These are phyloP conservation scores for Liopterus haemorrhoidalis DNA, from an alignment of 2,888 invertebrate genomes.

Conservation along the genomic window DNA sequence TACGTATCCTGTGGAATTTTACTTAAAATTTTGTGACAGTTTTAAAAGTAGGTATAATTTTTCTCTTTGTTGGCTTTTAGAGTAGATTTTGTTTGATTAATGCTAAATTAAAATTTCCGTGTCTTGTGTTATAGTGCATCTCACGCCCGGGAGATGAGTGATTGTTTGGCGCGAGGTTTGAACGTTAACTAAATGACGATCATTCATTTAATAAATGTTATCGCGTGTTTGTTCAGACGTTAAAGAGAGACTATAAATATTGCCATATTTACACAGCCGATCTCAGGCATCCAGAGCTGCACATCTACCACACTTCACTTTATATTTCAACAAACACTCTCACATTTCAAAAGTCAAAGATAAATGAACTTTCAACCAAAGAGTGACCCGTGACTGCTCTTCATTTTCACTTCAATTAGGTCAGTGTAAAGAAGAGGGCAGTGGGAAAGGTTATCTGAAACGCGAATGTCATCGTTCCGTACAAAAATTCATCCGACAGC, in stretches of 20 bases:
- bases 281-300: slow-evolving; percentile 1
- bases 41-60: no score
- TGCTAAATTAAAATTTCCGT: no score
- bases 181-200: slow-evolving; percentile 38
- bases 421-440: slow-evolving; percentile 8
- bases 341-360: slow-evolving; percentile 5
- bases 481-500: slow-evolving; percentile 6
- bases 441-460: background rate
- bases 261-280: slow-evolving; percentile 21
- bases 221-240: slow-evolving; percentile 40
- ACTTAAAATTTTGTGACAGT: no score
- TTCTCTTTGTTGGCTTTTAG: no score
- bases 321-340: background rate
- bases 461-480: no score
- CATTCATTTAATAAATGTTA: slow-evolving; percentile 41
- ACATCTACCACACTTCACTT: background rate
- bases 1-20: no score
- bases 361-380: background rate
- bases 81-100: no score
- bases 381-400: background rate
- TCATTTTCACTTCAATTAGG: slow-evolving; percentile 16
- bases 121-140: no score
- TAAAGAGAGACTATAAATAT: slow-evolving; percentile 29
- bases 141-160: background rate
- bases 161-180: background rate